Conservation (phyloP, 2,113 vertebrate genomes). For the Ptilonorhynchus violaceus region DNA sequence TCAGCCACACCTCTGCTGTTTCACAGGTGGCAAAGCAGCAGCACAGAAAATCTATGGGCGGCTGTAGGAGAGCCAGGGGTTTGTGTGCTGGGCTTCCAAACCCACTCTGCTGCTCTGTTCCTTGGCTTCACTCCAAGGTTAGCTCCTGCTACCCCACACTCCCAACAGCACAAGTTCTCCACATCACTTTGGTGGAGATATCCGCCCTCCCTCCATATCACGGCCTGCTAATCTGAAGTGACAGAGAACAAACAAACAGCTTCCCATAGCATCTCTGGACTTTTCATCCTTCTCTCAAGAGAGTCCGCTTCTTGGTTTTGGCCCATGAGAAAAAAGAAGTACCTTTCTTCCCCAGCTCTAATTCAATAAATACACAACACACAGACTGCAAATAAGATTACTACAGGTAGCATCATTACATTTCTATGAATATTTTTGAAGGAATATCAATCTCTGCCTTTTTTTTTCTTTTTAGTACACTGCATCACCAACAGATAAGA, state of each 20-base stretch:
- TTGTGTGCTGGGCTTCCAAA: neutral
- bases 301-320: neutral
- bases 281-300: neutral
- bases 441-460: neutral
- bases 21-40: neutral
- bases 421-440: neutral
- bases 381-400: neutral
- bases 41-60: neutral
- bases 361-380: neutral
- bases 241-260: neutral
- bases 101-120: neutral
- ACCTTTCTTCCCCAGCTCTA: neutral
- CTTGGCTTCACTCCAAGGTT: neutral
- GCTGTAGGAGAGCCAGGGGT: neutral
- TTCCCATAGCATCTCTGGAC: neutral
- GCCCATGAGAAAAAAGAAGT: neutral
- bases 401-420: neutral
- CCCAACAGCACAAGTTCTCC: neutral
- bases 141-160: neutral
- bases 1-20: neutral
- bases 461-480: neutral
- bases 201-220: neutral
- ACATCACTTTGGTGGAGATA: neutral
- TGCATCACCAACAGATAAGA: neutral
- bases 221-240: neutral